These are phyloP conservation scores for Enteromius afrohamiltoni DNA, from an alignment of 2,797 vertebrate genomes.

Conservation along the genomic window DNA sequence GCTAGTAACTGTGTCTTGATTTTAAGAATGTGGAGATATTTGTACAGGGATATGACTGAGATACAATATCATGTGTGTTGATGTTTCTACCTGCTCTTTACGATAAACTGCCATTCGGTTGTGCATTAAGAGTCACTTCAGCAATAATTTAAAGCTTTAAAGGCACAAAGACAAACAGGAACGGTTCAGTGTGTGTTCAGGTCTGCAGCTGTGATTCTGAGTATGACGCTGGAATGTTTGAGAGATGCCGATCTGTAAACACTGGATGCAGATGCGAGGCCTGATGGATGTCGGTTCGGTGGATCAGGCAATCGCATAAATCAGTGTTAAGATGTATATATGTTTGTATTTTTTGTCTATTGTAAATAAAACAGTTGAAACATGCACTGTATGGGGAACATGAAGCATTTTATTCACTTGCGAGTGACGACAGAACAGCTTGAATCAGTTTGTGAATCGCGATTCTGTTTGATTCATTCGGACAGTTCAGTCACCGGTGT, in stretches of 20 bases:
- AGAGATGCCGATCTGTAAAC: neutral
- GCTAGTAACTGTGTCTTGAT: neutral
- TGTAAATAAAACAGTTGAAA: constrained; percentile 55
- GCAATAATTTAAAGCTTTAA: neutral
- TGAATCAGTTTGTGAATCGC: too few relatives aligned
- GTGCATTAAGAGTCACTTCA: neutral
- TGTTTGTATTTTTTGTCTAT: constrained; percentile 47
- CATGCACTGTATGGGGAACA: neutral
- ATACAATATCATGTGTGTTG: neutral
- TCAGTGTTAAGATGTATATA: constrained; percentile 38
- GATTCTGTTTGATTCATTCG: too few relatives aligned
- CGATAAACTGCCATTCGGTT: neutral
- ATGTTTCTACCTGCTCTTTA: constrained; percentile 1
- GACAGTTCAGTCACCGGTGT: too few relatives aligned
- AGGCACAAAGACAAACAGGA: too few relatives aligned
- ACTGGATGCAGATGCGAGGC: neutral
- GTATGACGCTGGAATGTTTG: neutral
- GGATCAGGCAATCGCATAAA: neutral
- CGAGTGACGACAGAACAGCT: neutral
- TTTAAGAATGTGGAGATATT: neutral
- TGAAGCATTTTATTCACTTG: neutral
- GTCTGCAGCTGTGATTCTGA: neutral
- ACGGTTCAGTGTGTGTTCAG: too few relatives aligned
- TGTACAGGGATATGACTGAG: neutral
- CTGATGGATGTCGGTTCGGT: neutral